phyloP scores from a whole-genome alignment of 2,797 vertebrate genomes.

The Lepus townsendii region DNA sequence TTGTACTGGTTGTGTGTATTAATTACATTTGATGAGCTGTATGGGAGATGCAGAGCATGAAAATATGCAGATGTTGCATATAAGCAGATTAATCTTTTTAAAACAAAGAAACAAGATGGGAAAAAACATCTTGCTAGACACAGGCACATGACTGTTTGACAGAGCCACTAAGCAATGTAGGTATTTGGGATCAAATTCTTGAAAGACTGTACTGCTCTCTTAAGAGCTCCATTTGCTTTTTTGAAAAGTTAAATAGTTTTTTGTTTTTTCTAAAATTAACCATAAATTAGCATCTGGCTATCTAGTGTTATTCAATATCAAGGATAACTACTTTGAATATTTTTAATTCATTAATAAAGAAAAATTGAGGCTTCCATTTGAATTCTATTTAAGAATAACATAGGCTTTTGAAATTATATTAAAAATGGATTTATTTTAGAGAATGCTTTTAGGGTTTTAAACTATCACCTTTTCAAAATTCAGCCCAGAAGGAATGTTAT shows the following conservation, averaged over 20 bases:
- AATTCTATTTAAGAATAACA: conserved; percentile 58
- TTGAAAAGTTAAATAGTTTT: neutral
- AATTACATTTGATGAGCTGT: conserved; percentile 1
- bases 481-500: conserved; percentile 59
- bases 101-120: conserved; percentile 4
- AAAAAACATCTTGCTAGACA: neutral
- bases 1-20: neutral
- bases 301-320: conserved; percentile 37
- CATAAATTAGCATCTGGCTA: neutral
- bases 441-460: conserved; percentile 69
- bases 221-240: neutral
- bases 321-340: conserved; percentile 22
- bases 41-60: neutral
- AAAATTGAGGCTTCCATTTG: conserved; percentile 72
- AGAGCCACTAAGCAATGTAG: conserved; percentile 18
- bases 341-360: conserved; percentile 73
- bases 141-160: neutral
- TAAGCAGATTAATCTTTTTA: neutral
- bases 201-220: neutral
- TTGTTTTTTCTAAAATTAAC: neutral
- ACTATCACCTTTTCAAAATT: conserved; percentile 62
- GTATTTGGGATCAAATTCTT: conserved; percentile 2
- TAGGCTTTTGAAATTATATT: conserved; percentile 68
- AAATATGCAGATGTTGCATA: neutral
- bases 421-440: conserved; percentile 65